Percentiles rank a stretch among this genome's conserved stretches.
These are phyloP conservation scores for Drosophila repletoides DNA, from an alignment of 1,140 invertebrate genomes.

Conservation along the genomic window DNA sequence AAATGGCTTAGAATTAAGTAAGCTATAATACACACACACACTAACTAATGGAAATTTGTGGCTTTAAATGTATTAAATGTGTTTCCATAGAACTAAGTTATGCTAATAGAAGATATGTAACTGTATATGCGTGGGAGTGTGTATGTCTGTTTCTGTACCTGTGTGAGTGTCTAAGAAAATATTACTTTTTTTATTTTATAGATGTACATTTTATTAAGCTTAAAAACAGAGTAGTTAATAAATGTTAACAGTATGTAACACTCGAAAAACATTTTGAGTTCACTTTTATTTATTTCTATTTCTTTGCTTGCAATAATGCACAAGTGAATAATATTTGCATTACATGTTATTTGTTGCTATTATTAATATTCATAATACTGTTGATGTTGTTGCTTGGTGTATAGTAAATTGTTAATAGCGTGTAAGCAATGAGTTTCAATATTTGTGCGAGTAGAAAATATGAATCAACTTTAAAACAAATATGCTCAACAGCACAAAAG, in stretches of 20 bases:
- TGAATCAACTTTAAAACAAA: neutral
- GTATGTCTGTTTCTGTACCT: neutral
- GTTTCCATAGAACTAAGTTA: constrained; percentile 27
- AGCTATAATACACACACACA: constrained; percentile 17
- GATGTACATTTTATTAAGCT: constrained; percentile 26
- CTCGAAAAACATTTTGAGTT: constrained; percentile 5
- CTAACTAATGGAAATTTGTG: constrained; percentile 52
- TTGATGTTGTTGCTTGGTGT: constrained; percentile 27
- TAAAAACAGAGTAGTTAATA: constrained; percentile 41
- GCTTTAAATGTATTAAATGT: constrained; percentile 63
- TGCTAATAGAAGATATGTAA: neutral
- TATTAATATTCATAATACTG: constrained; percentile 11
- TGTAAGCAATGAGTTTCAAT: constrained; percentile 32
- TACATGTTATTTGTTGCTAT: constrained; percentile 18
- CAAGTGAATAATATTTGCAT: constrained; percentile 32
- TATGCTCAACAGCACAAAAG: constrained; percentile 40
- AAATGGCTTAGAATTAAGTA: neutral
- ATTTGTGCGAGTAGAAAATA: constrained; percentile 13
- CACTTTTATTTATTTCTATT: neutral
- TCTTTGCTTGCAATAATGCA: neutral
- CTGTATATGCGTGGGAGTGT: neutral
- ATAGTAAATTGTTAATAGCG: too few relatives aligned
- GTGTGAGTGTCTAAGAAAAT: neutral
- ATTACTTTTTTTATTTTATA: constrained; percentile 10
- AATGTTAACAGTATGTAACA: constrained; percentile 27